phyloP scores from a whole-genome alignment of 2,797 vertebrate genomes.

The Esox lucius region DNA sequence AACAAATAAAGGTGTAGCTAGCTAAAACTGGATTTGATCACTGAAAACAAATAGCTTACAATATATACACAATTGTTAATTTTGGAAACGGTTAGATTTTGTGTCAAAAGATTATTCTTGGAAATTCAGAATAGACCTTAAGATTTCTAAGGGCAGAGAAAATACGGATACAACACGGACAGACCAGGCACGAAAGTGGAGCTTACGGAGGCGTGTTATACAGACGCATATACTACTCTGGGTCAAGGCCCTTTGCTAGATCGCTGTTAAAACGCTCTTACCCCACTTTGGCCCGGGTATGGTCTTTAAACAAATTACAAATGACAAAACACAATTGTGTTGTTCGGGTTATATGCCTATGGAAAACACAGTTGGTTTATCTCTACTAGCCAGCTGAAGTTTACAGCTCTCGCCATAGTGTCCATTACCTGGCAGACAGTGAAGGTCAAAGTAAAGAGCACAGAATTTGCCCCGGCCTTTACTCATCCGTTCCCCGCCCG shows the following conservation, averaged over 20 bases:
- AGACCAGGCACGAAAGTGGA: neutral
- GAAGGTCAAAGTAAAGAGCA: slow-evolving; percentile 72
- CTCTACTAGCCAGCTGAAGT: slow-evolving; percentile 32
- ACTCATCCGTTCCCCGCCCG: slow-evolving; percentile 24
- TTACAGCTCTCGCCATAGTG: slow-evolving; percentile 33
- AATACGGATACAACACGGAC: neutral
- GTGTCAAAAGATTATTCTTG: neutral
- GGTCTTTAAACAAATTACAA: slow-evolving; percentile 31
- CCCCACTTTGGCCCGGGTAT: slow-evolving; percentile 19
- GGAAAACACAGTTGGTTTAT: slow-evolving; percentile 15
- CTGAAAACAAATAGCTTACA: neutral
- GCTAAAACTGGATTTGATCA: neutral
- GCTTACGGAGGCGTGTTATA: slow-evolving; percentile 31
- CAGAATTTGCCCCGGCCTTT: slow-evolving; percentile 29
- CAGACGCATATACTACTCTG: slow-evolving; percentile 39
- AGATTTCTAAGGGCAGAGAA: neutral
- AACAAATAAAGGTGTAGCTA: neutral
- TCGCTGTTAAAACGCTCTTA: slow-evolving; percentile 42
- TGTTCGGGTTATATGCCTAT: slow-evolving; percentile 26
- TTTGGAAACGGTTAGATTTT: neutral
- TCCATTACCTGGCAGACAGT: slow-evolving; percentile 51
- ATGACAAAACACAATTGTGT: slow-evolving; percentile 13
- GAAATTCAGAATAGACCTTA: neutral
- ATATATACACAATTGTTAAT: neutral
- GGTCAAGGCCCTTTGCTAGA: slow-evolving; percentile 61